These are phyloP conservation scores for Dendrolimus kikuchii DNA, from an alignment of 1,140 invertebrate genomes.

Conservation along the genomic window DNA sequence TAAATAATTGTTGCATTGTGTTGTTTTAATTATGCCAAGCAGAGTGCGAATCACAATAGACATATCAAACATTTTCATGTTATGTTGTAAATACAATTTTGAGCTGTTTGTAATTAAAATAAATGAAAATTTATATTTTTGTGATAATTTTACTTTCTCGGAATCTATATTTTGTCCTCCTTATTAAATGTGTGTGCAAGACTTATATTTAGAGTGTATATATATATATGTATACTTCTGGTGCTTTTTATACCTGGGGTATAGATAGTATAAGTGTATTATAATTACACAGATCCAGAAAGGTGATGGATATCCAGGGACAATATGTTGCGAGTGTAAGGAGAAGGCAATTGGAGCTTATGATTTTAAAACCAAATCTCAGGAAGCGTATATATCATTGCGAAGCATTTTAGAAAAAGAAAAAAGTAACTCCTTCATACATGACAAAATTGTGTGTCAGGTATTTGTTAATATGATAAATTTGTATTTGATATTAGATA, in stretches of 20 bases:
- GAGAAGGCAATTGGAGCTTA: slow-evolving; percentile 41
- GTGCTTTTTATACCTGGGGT: not conserved
- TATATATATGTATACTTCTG: too few species aligned
- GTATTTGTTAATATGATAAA: not conserved
- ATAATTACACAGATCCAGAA: slow-evolving; percentile 26
- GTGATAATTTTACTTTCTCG: too few species aligned
- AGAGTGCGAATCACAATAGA: too few species aligned
- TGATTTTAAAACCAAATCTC: slow-evolving; percentile 40
- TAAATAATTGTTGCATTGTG: too few species aligned
- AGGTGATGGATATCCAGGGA: slow-evolving; percentile 42
- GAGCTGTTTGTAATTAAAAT: too few species aligned
- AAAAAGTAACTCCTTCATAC: slow-evolving; percentile 9
- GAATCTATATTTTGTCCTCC: too few species aligned
- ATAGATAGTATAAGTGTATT: not conserved
- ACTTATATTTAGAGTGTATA: too few species aligned
- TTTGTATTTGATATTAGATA: not conserved
- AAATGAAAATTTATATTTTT: too few species aligned
- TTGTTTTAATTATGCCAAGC: too few species aligned
- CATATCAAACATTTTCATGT: too few species aligned
- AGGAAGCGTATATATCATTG: slow-evolving; percentile 27
- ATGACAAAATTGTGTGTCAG: slow-evolving; percentile 1
- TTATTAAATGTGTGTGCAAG: too few species aligned
- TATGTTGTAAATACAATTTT: too few species aligned
- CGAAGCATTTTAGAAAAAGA: slow-evolving; percentile 24
- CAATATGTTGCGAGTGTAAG: slow-evolving; percentile 42